Conservation (phyloP, 2,888 invertebrate species). For the Axea sp. region DNA sequence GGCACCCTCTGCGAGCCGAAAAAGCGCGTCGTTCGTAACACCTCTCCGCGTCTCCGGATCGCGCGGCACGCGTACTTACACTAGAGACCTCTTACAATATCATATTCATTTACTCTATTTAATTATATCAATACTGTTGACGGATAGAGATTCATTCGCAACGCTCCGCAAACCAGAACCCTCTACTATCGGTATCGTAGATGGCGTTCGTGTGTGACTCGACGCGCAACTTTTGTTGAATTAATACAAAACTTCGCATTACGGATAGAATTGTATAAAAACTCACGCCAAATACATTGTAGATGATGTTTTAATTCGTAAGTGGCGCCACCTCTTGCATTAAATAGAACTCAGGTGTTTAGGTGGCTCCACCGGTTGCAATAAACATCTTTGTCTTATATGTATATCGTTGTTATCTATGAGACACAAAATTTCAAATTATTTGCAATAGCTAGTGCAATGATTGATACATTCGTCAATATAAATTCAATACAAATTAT, state of each 20-base stretch:
- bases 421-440: too few species aligned
- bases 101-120: constrained; percentile 79
- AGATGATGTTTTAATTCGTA: not conserved
- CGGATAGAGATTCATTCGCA: constrained; percentile 80
- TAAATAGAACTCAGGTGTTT: too few species aligned
- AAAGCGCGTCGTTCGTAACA: constrained; percentile 44
- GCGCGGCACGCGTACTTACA: constrained; percentile 76
- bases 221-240: constrained; percentile 13
- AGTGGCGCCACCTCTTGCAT: too few species aligned
- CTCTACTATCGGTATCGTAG: constrained; percentile 1
- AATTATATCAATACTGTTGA: constrained; percentile 80
- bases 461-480: too few species aligned
- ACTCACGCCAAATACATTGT: not conserved
- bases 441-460: not conserved
- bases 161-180: constrained; percentile 74
- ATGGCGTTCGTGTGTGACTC: constrained; percentile 66
- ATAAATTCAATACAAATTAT: too few species aligned
- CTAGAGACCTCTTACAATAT: constrained; percentile 77
- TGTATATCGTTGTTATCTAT: too few species aligned
- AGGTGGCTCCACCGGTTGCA: not conserved
- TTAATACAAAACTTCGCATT: not conserved
- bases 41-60: constrained; percentile 63
- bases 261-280: too few species aligned
- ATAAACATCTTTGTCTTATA: too few species aligned
- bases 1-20: constrained; percentile 27